Base-by-base conservation (phyloP, 2,888 invertebrate species). In the Drosophila diplacantha region DNA sequence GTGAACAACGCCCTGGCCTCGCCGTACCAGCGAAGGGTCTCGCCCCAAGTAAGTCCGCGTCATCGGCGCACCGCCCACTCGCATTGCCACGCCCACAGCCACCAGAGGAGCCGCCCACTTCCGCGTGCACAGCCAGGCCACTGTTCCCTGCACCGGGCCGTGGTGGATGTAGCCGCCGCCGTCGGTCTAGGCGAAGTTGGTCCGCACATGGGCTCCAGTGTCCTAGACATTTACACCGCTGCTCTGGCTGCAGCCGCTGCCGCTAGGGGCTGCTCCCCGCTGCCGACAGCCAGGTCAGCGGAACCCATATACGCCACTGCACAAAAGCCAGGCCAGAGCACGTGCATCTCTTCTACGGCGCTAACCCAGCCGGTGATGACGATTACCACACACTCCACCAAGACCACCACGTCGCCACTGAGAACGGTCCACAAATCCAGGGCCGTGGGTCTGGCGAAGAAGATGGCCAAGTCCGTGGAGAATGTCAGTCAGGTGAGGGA, bases 251-350 rank as follows among this genome's bases (percentile, higher is more conserved):
- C 74, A 50, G 74, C 74, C 11, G 70, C 72, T 7, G 60, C 69
- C 11, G 69, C 44, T 35, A 49, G 52, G 22, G 71, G 71, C 8
- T 71, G 75, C 12, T 63, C 69, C 3, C 68, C 79, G 43, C 52
- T 81, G 71, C 67, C 83, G 18, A 54, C 54, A 39, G 51, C 49
- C 52, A 63, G 60, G 44, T 73, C 59, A 47, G 75, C 65, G 59
- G 85, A 87, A 71, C 87, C 87, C 49, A 80, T 88, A 72, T 88
- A 87, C 73, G 87, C 87, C 37, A 87, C 84, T 74, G 87, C 88
- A 83, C 86, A 87, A 84, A 87, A 86, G 69, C 66, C 74, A 72
- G 75, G 83, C 69, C 77, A 80, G 66, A 84, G 75, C 69, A 69
- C 58, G 51, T 81, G 86, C 75, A 81, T 73, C 54, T 77, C 85